Conservation (phyloP, 2,113 vertebrate genomes). For the Nanorana parkeri region DNA sequence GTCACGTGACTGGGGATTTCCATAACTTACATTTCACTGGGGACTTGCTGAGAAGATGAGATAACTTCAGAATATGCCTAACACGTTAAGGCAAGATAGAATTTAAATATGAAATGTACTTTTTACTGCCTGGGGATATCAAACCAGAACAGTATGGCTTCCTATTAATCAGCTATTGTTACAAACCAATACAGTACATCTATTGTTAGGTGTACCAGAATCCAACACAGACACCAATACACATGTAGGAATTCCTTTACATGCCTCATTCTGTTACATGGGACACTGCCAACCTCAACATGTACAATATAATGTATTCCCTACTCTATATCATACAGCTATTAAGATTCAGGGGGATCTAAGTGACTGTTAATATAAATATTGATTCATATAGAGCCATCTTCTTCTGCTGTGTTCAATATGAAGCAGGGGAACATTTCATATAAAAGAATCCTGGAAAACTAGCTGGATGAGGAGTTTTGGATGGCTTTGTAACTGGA, state of each 20-base stretch:
- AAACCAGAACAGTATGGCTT: not conserved
- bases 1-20: constrained; percentile 39
- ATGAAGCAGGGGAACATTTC: too few relatives aligned
- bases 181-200: not conserved
- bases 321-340: too few relatives aligned
- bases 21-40: constrained; percentile 29
- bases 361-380: not conserved
- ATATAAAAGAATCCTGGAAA: too few relatives aligned
- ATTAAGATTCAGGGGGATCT: too few relatives aligned
- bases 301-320: too few relatives aligned
- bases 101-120: constrained; percentile 15
- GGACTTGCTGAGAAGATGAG: constrained; percentile 33
- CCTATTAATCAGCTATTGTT: constrained; percentile 6
- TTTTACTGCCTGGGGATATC: constrained; percentile 21
- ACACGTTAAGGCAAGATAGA: not conserved
- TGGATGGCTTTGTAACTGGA: too few relatives aligned
- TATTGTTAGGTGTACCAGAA: not conserved
- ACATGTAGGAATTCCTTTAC: not conserved
- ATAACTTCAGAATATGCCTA: constrained; percentile 29
- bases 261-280: not conserved
- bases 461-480: too few relatives aligned
- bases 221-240: not conserved
- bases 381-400: not conserved
- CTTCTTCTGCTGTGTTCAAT: not conserved
- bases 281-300: too few relatives aligned